phyloP scores from a whole-genome alignment of 2,113 vertebrate genomes.

The Gymnobelideus leadbeateri region DNA sequence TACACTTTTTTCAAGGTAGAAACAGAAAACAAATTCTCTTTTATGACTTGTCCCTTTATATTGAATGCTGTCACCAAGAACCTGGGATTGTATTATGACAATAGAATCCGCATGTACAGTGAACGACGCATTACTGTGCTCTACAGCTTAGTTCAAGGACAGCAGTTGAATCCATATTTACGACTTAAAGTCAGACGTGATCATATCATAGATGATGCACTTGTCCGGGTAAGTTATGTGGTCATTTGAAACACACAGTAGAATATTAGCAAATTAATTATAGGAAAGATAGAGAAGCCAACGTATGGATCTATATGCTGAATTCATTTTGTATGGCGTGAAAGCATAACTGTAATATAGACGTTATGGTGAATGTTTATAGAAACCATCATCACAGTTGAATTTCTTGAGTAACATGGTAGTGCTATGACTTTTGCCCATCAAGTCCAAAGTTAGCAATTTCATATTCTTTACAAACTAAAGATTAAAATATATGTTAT shows the following conservation, averaged over 20 bases:
- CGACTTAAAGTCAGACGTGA: conserved; percentile 97
- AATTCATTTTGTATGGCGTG: conserved; percentile 39
- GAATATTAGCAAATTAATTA: neutral
- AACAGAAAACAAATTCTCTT: conserved; percentile 98
- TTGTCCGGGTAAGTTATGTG: conserved; percentile 93
- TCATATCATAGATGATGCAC: conserved; percentile 98
- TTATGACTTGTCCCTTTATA: conserved; percentile 99
- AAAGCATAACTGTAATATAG: neutral
- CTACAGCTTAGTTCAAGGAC: conserved; percentile 97
- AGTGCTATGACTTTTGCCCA: neutral
- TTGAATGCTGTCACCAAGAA: conserved; percentile 97
- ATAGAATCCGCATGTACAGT: conserved; percentile 99
- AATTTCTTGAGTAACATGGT: conserved; percentile 18
- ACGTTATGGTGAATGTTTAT: neutral
- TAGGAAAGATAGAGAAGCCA: neutral
- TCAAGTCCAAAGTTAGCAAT: neutral
- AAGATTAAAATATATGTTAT: neutral
- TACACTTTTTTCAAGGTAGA: conserved; percentile 99
- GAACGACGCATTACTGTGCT: conserved; percentile 97
- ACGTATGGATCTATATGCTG: neutral
- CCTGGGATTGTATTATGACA: conserved; percentile 98
- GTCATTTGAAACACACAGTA: neutral
- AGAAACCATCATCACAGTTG: neutral
- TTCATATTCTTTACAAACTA: neutral
- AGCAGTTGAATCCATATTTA: conserved; percentile 96